Evolutionary conservation across 2,888 invertebrate genomes (phyloP).

Genomic region (Agrotis ipsilon): DNA sequence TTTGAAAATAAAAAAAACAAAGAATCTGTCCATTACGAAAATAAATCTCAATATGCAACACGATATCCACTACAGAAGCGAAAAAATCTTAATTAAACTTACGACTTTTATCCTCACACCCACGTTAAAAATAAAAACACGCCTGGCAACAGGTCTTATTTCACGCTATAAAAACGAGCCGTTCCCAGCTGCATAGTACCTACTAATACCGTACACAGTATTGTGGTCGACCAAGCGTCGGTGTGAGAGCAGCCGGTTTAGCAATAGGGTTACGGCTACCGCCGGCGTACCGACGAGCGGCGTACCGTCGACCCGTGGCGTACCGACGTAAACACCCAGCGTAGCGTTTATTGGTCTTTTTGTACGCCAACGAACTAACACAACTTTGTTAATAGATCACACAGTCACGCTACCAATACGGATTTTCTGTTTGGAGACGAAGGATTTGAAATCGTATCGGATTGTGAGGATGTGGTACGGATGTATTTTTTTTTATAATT

Average conservation of each 20-base stretch:
- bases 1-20: too few relatives aligned
- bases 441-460: neutral
- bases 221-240: constrained; percentile 28
- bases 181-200: neutral
- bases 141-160: neutral
- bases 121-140: neutral
- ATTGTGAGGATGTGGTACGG: neutral
- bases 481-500: neutral
- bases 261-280: constrained; percentile 52
- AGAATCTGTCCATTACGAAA: too few relatives aligned
- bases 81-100: neutral
- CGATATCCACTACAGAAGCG: neutral
- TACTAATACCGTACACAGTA: neutral
- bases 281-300: constrained; percentile 1
- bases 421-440: constrained; percentile 1
- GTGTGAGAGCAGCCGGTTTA: constrained; percentile 49
- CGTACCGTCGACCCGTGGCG: neutral
- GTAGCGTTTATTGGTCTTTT: constrained; percentile 47
- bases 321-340: constrained; percentile 38
- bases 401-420: constrained; percentile 40
- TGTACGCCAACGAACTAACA: constrained; percentile 30
- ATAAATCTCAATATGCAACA: too few relatives aligned
- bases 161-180: neutral
- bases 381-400: constrained; percentile 48
- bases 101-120: neutral